Evolutionary conservation across 2,888 invertebrate species (phyloP).

Genomic region (Halocaridina rubra): DNA sequence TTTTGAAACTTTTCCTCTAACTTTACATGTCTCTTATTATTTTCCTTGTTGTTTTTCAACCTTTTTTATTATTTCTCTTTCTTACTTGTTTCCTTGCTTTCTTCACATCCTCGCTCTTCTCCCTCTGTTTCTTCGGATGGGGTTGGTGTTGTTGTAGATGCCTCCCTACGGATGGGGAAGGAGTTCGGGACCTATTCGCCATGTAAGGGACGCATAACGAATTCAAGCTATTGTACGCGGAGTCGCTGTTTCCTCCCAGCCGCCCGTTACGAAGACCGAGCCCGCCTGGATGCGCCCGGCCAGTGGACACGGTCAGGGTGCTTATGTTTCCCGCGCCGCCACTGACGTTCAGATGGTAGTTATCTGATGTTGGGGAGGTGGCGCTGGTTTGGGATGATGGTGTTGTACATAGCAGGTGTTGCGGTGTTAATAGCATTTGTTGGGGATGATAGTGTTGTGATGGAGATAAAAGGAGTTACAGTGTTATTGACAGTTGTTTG

Average conservation of each 20-base stretch:
- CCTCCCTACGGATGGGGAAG: conserved; percentile 1
- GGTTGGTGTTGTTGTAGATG: background rate
- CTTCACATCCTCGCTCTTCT: conserved; percentile 59
- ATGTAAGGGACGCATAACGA: conserved; percentile 39
- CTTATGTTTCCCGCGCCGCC: no score
- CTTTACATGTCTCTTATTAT: no score
- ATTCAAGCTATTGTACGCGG: conserved; percentile 12
- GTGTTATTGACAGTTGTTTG: no score
- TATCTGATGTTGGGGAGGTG: background rate
- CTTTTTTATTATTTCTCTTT: no score
- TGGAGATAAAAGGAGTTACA: no score
- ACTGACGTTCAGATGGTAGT: background rate
- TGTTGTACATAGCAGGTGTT: no score
- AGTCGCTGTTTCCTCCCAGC: conserved; percentile 15
- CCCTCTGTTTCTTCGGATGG: conserved; percentile 17
- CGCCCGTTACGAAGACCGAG: conserved; percentile 10
- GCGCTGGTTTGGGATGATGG: no score
- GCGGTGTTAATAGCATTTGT: no score
- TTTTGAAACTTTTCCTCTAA: no score
- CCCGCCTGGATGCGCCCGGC: background rate
- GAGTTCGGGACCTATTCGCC: conserved; percentile 23
- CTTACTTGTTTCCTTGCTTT: conserved; percentile 59
- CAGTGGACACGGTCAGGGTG: background rate
- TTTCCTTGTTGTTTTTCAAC: no score
- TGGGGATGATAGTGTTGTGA: no score